Percentiles rank a stretch among this genome's conserved stretches.
phyloP scores from a whole-genome alignment of 2,888 invertebrate species.

The Dynastes grantii region DNA sequence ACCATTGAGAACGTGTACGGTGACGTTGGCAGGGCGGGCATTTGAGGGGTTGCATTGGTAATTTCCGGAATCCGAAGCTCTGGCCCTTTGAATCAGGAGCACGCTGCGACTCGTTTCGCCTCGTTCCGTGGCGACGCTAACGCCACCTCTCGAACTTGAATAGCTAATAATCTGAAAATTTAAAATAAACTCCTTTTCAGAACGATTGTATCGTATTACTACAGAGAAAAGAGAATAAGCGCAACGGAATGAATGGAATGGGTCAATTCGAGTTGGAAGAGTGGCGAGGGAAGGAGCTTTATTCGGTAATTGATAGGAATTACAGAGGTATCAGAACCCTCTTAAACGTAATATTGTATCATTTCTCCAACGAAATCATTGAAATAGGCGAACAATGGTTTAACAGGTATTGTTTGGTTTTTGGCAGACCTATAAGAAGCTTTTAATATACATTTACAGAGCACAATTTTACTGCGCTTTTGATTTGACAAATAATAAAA shows the following conservation, averaged over 20 bases:
- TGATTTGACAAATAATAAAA: too few species aligned
- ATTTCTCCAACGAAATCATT: neutral
- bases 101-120: constrained; percentile 93
- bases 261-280: neutral
- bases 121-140: constrained; percentile 92
- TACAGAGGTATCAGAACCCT: neutral
- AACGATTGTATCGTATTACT: neutral
- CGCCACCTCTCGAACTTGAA: constrained; percentile 92
- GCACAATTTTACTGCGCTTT: too few species aligned
- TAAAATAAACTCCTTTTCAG: constrained; percentile 52
- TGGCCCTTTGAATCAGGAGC: constrained; percentile 89
- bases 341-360: neutral
- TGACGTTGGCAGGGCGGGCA: constrained; percentile 91
- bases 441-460: too few species aligned
- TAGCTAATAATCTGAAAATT: constrained; percentile 91
- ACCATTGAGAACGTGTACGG: constrained; percentile 95
- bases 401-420: too few species aligned
- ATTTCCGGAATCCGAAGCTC: constrained; percentile 89
- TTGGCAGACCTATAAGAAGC: too few species aligned
- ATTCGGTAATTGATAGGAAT: constrained; percentile 14
- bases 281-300: neutral
- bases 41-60: constrained; percentile 97
- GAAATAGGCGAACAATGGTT: neutral
- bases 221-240: neutral
- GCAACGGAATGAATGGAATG: neutral